These are phyloP conservation scores for Sepioteuthis lessoniana DNA, from an alignment of 2,888 invertebrate genomes.

Conservation along the genomic window DNA sequence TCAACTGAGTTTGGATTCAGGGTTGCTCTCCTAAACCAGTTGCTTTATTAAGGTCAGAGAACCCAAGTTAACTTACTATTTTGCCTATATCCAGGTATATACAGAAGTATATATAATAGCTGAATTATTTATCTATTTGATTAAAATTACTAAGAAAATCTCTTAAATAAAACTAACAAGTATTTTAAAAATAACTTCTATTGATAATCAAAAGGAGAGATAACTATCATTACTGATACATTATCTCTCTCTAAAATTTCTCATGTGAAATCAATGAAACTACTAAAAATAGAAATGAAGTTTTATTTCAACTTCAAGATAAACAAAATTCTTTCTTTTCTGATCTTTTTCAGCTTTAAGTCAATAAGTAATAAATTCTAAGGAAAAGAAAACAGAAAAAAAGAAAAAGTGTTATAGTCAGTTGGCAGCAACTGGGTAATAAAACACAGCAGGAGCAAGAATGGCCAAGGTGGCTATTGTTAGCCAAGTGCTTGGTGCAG, in stretches of 20 bases:
- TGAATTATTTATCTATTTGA: too few relatives aligned
- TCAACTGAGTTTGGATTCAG: too few relatives aligned
- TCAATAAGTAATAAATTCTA: background rate
- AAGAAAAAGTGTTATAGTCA: background rate
- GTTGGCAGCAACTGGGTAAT: background rate
- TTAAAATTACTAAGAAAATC: too few relatives aligned
- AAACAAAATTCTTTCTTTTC: background rate
- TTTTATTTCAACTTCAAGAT: background rate
- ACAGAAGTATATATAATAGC: too few relatives aligned
- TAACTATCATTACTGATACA: background rate
- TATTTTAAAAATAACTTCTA: too few relatives aligned
- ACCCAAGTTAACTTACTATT: too few relatives aligned
- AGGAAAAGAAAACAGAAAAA: background rate
- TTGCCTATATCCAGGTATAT: too few relatives aligned
- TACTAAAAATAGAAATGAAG: background rate
- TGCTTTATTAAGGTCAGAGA: too few relatives aligned
- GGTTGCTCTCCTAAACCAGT: too few relatives aligned
- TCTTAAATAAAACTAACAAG: too few relatives aligned
- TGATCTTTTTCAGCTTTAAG: too few relatives aligned
- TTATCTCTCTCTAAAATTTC: background rate
- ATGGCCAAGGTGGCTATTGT: background rate
- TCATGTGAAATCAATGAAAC: background rate
- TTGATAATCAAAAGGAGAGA: background rate
- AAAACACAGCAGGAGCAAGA: background rate
- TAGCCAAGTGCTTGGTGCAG: constrained; percentile 5